phyloP scores from a whole-genome alignment of 2,888 invertebrate species.

The Callinectes sapidus region DNA sequence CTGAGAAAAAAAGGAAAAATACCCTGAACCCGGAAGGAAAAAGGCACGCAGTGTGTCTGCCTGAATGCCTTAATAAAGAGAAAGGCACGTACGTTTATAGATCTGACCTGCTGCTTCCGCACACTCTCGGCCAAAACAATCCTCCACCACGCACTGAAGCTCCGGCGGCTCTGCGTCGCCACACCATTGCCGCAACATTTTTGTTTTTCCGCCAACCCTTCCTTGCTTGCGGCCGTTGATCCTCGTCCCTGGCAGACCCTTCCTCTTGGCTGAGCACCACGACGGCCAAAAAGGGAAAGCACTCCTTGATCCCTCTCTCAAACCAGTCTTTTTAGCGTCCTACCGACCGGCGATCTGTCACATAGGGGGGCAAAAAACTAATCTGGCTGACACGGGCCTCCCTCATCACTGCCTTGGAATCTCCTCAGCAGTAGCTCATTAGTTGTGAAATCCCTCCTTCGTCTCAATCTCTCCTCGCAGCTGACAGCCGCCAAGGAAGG shows the following conservation, averaged over 20 bases:
- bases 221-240: not conserved
- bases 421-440: constrained; percentile 10
- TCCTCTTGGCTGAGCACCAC: constrained; percentile 19
- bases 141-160: constrained; percentile 4
- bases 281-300: constrained; percentile 20
- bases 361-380: not conserved
- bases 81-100: constrained; percentile 21
- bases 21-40: not conserved
- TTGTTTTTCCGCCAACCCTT: constrained; percentile 21
- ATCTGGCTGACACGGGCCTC: not conserved
- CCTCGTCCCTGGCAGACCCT: constrained; percentile 18
- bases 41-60: not conserved
- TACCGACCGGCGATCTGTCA: not conserved
- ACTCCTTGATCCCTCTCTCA: not conserved
- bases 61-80: not conserved
- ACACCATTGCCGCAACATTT: not conserved
- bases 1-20: too few relatives aligned
- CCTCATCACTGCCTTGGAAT: not conserved
- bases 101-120: not conserved
- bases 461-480: constrained; percentile 1
- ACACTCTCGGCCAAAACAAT: not conserved
- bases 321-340: not conserved
- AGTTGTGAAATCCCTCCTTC: constrained; percentile 21
- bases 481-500: constrained; percentile 19
- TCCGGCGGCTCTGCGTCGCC: constrained; percentile 9